phyloP scores from a whole-genome alignment of 2,888 invertebrate genomes.

The Gnatocerus cornutus region DNA sequence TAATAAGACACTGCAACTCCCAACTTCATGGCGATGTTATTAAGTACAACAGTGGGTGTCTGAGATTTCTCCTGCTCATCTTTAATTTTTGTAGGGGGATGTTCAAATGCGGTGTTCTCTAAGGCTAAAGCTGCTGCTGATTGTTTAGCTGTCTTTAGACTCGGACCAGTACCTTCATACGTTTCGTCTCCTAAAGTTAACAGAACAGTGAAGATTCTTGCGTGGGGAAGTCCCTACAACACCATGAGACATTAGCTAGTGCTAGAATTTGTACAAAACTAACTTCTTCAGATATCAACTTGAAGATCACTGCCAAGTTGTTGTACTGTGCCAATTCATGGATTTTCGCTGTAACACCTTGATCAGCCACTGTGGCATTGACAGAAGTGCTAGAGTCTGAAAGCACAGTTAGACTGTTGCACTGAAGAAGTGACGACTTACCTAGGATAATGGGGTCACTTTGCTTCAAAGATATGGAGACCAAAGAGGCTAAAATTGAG shows the following conservation, averaged over 20 bases:
- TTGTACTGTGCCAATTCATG: constrained; percentile 61
- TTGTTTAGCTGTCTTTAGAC: constrained; percentile 63
- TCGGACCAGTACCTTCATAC: constrained; percentile 60
- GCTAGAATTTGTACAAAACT: constrained; percentile 2
- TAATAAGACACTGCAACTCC: constrained; percentile 62
- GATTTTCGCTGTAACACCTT: constrained; percentile 43
- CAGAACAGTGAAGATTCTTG: constrained; percentile 60
- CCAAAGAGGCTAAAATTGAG: constrained; percentile 20
- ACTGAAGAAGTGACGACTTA: background rate
- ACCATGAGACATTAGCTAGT: too few species aligned
- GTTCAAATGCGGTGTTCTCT: constrained; percentile 60
- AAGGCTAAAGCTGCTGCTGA: constrained; percentile 61
- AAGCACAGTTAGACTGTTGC: background rate
- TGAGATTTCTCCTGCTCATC: constrained; percentile 51
- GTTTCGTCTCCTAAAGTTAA: constrained; percentile 64
- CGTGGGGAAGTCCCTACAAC: constrained; percentile 63
- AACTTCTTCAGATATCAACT: constrained; percentile 59
- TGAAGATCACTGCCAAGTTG: constrained; percentile 57
- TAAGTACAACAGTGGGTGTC: constrained; percentile 65
- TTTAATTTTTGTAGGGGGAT: constrained; percentile 58
- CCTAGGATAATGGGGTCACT: background rate
- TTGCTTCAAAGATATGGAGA: constrained; percentile 5
- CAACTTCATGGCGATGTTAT: constrained; percentile 64
- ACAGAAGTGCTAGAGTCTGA: background rate
- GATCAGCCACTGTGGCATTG: background rate